Conservation (phyloP, 2,797 vertebrate genomes). For the Ciconia nigra region DNA sequence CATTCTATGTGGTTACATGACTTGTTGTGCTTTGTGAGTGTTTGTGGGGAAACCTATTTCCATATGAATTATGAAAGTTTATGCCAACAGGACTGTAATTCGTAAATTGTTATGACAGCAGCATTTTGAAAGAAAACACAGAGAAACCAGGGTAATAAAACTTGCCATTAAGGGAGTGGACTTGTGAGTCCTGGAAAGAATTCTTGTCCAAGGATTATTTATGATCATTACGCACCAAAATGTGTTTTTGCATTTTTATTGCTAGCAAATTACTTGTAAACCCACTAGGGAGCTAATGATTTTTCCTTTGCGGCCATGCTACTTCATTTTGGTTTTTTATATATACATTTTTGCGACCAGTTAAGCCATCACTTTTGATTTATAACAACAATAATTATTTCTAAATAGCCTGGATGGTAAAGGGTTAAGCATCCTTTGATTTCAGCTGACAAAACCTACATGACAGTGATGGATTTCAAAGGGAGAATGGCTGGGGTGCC, state of each 20-base stretch:
- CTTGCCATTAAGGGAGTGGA: conserved; percentile 11
- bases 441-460: background rate
- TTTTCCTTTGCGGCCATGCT: background rate
- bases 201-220: conserved; percentile 34
- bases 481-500: background rate
- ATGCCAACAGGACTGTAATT: background rate
- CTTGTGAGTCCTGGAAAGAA: conserved; percentile 15
- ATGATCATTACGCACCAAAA: conserved; percentile 35
- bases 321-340: background rate
- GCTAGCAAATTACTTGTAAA: conserved; percentile 55
- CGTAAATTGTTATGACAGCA: background rate
- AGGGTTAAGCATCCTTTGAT: background rate
- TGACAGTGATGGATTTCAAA: background rate
- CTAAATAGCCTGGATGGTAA: background rate
- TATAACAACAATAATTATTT: background rate
- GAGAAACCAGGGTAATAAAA: conserved; percentile 35
- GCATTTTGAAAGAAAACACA: background rate
- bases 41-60: background rate
- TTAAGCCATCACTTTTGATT: conserved; percentile 29
- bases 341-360: background rate
- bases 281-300: conserved; percentile 39
- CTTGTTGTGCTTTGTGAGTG: background rate
- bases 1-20: background rate
- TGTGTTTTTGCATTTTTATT: conserved; percentile 60
- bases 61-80: background rate